Base-by-base conservation (phyloP, 2,888 invertebrate species). In the Podotricha telesiphe region DNA sequence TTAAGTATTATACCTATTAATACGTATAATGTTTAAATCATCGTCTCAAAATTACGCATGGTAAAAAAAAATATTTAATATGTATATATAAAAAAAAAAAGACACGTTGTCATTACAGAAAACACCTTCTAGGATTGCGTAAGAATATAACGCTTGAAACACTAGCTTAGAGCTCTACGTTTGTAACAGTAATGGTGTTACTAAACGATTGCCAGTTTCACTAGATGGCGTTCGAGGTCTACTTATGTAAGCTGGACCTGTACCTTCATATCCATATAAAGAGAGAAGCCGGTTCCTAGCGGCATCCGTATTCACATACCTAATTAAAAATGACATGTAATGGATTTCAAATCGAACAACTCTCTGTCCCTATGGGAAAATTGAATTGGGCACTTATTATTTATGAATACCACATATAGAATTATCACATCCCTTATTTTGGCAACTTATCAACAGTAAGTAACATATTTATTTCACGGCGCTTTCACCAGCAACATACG, bases 281-380 rank as follows among this genome's bases (percentile, higher is more conserved):
- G 86, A 87, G 86, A 78, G 78, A 76, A 78, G 79, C 74, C 73
- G 83, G 81, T 85, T 85, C 84, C 84, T 80, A 79, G 76, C 74
- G 75, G 80, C 78, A 82, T 83, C 84, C 84, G 82, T 78, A 78
- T 76, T 76, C 74, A 74, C 74, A 75, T 75, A 77, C 78, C 79
- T 82, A 79, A 79, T 72, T 73, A 73, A 76, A n/a, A 74, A 77
- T 87, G 81, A 86, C n/a, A n/a, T 84, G 86, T 80, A 87, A 87
- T 74, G 53, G 22, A n/a, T n/a, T 13, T 50, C 62, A 48, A 70
- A 51, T 53, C n/a, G 19, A 37, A 15, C 13, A 15, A 58, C 47
- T n/a, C 0, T 59, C n/a, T 22, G 5, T n/a, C 34, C 8, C 28
- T 34, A 28, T 34, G n/a, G 5, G 7, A 4, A 2, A 34, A 8